phyloP scores from a whole-genome alignment of 2,113 vertebrate species.

The Aegithalos caudatus region DNA sequence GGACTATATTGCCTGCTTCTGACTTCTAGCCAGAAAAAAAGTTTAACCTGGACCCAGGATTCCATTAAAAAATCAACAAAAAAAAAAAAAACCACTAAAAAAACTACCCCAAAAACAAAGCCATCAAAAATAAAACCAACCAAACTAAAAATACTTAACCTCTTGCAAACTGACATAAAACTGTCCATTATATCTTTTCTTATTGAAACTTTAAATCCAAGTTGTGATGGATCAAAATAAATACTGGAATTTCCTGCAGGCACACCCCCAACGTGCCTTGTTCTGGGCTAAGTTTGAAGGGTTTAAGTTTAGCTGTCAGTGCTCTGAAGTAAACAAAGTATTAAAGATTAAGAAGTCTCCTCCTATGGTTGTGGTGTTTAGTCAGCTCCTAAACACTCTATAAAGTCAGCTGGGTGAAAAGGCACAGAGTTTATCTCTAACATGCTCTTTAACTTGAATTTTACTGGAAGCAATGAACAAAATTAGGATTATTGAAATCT shows the following conservation, averaged over 20 bases:
- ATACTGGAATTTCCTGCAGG: neutral
- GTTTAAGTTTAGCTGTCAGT: neutral
- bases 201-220: neutral
- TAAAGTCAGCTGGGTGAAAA: neutral
- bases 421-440: neutral
- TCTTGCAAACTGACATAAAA: neutral
- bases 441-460: rapidly evolving
- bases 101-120: neutral
- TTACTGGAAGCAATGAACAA: neutral
- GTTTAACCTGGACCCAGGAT: neutral
- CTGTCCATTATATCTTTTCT: rapidly evolving
- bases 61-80: neutral
- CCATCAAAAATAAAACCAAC: neutral
- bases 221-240: neutral
- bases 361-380: neutral
- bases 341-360: neutral
- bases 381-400: neutral
- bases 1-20: neutral
- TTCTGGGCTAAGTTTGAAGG: neutral
- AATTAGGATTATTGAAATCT: neutral
- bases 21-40: neutral
- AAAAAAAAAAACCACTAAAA: neutral
- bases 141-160: neutral
- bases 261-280: rapidly evolving
- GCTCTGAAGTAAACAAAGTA: neutral